Base-by-base conservation (phyloP, 2,797 vertebrate genomes). In the Gambelia wislizenii region DNA sequence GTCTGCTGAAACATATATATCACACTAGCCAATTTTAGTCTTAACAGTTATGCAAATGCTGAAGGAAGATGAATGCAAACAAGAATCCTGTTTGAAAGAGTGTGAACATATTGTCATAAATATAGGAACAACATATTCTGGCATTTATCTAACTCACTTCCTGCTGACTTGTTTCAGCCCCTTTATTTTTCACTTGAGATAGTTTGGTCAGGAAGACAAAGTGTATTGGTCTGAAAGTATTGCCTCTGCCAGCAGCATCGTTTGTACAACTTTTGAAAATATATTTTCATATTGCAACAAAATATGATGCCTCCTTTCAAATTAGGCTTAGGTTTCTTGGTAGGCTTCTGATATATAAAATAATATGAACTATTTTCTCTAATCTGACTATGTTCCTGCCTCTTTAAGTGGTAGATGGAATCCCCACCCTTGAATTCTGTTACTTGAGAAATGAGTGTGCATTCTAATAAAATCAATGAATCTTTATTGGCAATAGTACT, bases 401-500 rank as follows among this genome's bases (percentile, higher is more conserved):
- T 75, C 72, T 95, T 91, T 91, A 92, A 70, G 39, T 33, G 39
- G 88, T 14, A 18, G 56, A 44, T 30, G 83, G 1, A 42, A 84
- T 91, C 94, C 94, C 22, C 22, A 93, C 52, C 16, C 90, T 91
- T 93, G 78, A 25, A n/a, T 83, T 92, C 54, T 70, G 84, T 91
- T 92, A 93, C 72, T 61, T 92, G 91, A 84, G 87, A 90, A 67
- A 82, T 79, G 13, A 88, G 22, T 92, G 81, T 83, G 56, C 25
- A 91, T 93, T 95, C 49, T 79, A 91, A 90, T 61, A 90, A 8
- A 89, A 93, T 94, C 83, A 83, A 1, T 92, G 42, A 89, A 83
- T 92, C 86, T 70, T 69, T 81, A 69, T 84, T 89, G 87, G n/a
- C 90, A 22, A 80, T 83, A 72, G 25, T 36, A 14, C 10, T 18